A percentile compares a stretch with the other conserved stretches of the same genome.
These are phyloP conservation scores for Archips crataeganus DNA, from an alignment of 2,888 invertebrate genomes.

Conservation along the genomic window DNA sequence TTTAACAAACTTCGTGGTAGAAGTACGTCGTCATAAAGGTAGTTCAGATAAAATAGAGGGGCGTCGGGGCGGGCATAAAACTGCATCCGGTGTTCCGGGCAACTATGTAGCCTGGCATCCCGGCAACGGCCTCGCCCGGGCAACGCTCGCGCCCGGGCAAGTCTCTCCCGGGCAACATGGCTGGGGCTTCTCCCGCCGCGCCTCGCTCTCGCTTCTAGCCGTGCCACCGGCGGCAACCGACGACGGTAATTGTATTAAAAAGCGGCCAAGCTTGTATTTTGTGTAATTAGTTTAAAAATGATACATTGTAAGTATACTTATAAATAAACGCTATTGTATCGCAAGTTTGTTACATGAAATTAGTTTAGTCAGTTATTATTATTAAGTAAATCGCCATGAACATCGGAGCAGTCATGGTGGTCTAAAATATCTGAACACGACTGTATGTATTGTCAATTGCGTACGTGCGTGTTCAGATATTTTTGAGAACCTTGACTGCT, in stretches of 20 bases:
- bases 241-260: constrained; percentile 27
- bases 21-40: constrained; percentile 32
- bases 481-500: too few relatives aligned
- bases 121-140: neutral
- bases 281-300: constrained; percentile 10
- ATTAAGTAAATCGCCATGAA: too few relatives aligned
- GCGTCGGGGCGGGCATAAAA: constrained; percentile 32
- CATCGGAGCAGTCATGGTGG: too few relatives aligned
- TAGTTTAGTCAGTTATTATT: neutral
- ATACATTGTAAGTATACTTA: neutral
- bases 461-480: too few relatives aligned
- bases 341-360: neutral
- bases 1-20: constrained; percentile 10
- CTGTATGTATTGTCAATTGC: too few relatives aligned
- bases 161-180: neutral
- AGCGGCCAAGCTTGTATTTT: constrained; percentile 9
- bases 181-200: neutral
- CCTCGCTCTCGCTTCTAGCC: neutral
- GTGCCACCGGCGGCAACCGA: neutral
- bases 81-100: constrained; percentile 33
- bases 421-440: too few relatives aligned
- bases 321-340: too few relatives aligned
- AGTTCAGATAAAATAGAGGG: constrained; percentile 36
- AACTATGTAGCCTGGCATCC: neutral
- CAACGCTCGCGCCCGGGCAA: neutral